Evolutionary conservation across 1,140 invertebrate genomes (phyloP).

Genomic region (Drosophila hydei): DNA sequence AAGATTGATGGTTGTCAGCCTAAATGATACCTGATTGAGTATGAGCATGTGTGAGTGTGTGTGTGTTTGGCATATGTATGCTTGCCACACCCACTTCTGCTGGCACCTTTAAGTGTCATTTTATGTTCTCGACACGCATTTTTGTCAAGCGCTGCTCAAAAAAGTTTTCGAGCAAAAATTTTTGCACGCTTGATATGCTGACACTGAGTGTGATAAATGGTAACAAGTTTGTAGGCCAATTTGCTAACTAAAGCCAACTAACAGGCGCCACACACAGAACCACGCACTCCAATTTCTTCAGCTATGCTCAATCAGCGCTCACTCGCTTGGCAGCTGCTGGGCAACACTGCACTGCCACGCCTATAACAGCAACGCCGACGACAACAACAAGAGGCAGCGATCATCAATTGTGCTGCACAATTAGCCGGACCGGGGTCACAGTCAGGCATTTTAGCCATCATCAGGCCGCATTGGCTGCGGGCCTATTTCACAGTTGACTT

Average conservation of each 20-base stretch:
- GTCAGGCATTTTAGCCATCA: constrained; percentile 42
- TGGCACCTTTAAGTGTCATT: constrained; percentile 74
- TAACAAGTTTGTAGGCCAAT: constrained; percentile 81
- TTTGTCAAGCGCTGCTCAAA: constrained; percentile 52
- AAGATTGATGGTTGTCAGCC: constrained; percentile 72
- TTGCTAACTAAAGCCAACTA: constrained; percentile 70
- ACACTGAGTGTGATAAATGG: constrained; percentile 80
- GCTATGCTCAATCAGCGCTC: constrained; percentile 39
- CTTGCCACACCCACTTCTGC: constrained; percentile 40
- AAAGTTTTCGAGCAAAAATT: constrained; percentile 57
- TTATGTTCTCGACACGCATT: constrained; percentile 77
- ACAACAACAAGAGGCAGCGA: constrained; percentile 23
- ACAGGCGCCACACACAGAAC: constrained; percentile 50
- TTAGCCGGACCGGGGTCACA: constrained; percentile 60
- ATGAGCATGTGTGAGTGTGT: constrained; percentile 43
- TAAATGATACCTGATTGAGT: constrained; percentile 80
- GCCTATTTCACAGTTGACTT: constrained; percentile 75
- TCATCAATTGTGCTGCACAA: constrained; percentile 69
- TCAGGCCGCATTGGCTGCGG: constrained; percentile 21
- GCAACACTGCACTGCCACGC: constrained; percentile 29
- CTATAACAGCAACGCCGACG: constrained; percentile 3
- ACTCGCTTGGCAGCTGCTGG: constrained; percentile 26
- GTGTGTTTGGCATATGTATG: constrained; percentile 26
- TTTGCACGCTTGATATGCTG: constrained; percentile 53
- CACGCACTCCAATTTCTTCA: background rate